phyloP scores from a whole-genome alignment of 2,113 vertebrate genomes.

The Theropithecus gelada region DNA sequence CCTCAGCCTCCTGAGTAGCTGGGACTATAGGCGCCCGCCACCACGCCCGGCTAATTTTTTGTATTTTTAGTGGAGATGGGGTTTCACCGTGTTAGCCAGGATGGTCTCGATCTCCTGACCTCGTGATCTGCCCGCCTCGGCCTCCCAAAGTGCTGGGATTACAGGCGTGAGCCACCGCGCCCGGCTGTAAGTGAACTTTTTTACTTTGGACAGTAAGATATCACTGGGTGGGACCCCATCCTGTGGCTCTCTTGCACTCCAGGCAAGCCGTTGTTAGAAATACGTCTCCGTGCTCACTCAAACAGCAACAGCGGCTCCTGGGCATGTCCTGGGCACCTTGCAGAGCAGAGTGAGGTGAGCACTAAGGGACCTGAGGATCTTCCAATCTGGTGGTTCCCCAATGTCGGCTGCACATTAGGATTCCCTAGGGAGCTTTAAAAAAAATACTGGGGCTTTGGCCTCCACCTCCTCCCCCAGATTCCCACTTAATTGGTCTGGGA shows the following conservation, averaged over 20 bases:
- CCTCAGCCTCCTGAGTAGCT: too few species aligned
- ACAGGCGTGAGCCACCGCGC: too few species aligned
- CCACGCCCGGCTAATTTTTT: too few species aligned
- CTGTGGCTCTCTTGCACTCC: neutral
- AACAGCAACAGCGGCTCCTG: neutral
- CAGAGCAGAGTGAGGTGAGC: neutral
- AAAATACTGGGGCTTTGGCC: conserved; percentile 15
- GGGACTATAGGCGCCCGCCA: too few species aligned
- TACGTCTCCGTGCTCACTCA: neutral
- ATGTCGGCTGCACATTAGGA: neutral
- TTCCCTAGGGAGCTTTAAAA: conserved; percentile 48
- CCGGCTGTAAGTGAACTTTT: neutral
- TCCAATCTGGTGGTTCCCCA: neutral
- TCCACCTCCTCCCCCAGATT: neutral
- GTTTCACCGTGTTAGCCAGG: too few species aligned
- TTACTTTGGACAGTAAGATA: neutral
- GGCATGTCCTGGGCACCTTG: neutral
- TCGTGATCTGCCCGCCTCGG: too few species aligned
- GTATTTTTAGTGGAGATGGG: too few species aligned
- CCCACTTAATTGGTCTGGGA: conserved; percentile 66
- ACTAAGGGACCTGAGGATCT: neutral
- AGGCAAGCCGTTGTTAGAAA: neutral
- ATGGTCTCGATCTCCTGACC: too few species aligned
- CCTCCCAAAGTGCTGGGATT: too few species aligned
- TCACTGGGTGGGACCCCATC: neutral